Percentiles rank a stretch among this genome's conserved stretches.
Conservation (phyloP, 2,113 vertebrate genomes). For the Speoplatyrhinus poulsoni region DNA sequence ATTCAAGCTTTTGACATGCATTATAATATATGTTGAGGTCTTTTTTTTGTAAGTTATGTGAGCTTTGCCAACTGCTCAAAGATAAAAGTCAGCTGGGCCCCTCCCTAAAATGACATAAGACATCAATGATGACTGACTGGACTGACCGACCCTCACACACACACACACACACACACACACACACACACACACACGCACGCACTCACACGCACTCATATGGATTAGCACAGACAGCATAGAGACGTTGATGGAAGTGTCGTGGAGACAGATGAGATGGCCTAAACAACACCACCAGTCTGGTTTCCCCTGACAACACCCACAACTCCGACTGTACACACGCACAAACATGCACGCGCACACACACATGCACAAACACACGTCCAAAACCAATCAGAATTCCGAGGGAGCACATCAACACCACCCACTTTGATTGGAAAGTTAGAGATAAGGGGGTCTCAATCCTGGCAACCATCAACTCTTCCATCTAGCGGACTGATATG, state of each 20-base stretch:
- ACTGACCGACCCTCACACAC: not conserved
- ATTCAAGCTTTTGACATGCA: too few relatives aligned
- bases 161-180: conserved; percentile 6
- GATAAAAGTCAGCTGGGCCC: too few relatives aligned
- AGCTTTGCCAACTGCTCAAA: too few relatives aligned
- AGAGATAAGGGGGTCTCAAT: not conserved
- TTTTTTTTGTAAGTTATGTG: too few relatives aligned
- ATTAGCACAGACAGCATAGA: not conserved
- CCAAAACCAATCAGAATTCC: not conserved
- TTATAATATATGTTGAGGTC: too few relatives aligned
- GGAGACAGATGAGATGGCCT: not conserved
- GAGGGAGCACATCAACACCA: not conserved
- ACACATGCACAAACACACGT: not conserved
- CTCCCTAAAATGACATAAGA: too few relatives aligned
- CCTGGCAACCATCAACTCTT: not conserved
- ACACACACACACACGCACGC: conserved; percentile 1
- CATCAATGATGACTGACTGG: too few relatives aligned
- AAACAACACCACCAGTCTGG: too few relatives aligned
- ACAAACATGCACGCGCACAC: not conserved
- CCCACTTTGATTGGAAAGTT: not conserved
- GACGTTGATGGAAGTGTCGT: not conserved
- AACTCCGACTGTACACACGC: not conserved
- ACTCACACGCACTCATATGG: not conserved
- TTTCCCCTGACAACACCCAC: too few relatives aligned
- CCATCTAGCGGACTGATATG: not conserved